Conservation (phyloP, 2,797 vertebrate genomes). For the Sebastiscus tertius region DNA sequence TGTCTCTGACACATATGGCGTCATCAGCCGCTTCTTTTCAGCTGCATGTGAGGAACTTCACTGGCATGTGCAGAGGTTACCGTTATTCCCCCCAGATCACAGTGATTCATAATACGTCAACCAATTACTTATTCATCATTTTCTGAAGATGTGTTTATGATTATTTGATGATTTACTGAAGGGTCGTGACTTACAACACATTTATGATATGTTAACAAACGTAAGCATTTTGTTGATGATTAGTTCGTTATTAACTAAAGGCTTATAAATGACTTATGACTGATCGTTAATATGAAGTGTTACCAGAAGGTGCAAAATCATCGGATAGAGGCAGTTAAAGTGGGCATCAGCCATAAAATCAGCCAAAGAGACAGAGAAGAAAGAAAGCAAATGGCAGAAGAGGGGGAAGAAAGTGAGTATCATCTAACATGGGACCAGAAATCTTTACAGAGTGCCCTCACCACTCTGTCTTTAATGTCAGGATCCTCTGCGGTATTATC, state of each 20-base stretch:
- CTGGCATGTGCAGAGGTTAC: too few relatives aligned
- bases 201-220: too few relatives aligned
- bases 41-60: too few relatives aligned
- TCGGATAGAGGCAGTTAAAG: neutral
- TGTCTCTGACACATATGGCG: too few relatives aligned
- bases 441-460: conserved; percentile 23
- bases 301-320: neutral
- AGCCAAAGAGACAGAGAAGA: neutral
- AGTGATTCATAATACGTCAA: neutral
- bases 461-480: conserved; percentile 39
- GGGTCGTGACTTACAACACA: neutral
- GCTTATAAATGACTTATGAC: neutral
- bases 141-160: too few relatives aligned
- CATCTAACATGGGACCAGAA: conserved; percentile 14
- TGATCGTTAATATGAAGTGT: neutral
- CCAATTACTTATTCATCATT: too few relatives aligned
- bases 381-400: neutral
- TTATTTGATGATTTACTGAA: neutral
- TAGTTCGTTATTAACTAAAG: too few relatives aligned
- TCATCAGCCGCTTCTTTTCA: too few relatives aligned
- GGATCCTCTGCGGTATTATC: conserved; percentile 53
- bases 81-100: neutral
- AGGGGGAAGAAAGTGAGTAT: neutral
- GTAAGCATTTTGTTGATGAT: too few relatives aligned
- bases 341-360: neutral